Percentiles rank a stretch among this genome's conserved stretches.
These are phyloP conservation scores for Phaetusa simplex DNA, from an alignment of 2,113 vertebrate species.

Conservation along the genomic window DNA sequence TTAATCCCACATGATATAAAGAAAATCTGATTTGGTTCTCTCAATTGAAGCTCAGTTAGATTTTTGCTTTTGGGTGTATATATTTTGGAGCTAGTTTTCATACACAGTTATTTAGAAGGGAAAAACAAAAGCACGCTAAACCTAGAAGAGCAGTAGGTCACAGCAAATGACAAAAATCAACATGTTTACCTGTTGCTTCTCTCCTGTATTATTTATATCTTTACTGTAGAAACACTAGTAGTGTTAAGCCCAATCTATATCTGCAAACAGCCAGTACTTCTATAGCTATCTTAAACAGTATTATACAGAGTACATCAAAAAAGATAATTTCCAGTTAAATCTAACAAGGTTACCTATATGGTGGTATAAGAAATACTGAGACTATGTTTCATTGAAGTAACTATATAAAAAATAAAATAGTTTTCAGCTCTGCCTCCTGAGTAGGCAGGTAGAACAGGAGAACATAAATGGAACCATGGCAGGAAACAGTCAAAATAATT, in stretches of 20 bases:
- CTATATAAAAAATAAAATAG: neutral
- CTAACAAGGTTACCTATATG: neutral
- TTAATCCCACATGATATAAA: rapidly evolving
- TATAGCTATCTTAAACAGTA: neutral
- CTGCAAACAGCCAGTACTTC: neutral
- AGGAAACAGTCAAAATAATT: neutral
- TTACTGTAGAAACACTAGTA: neutral
- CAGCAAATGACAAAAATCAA: neutral
- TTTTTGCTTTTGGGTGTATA: neutral
- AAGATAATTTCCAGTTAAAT: neutral
- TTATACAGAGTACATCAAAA: neutral
- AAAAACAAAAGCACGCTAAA: neutral
- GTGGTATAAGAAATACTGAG: neutral
- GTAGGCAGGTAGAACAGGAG: neutral
- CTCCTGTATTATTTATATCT: neutral
- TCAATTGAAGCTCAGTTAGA: neutral
- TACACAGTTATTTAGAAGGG: neutral
- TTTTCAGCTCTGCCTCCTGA: neutral
- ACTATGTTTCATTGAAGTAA: neutral
- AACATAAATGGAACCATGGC: neutral
- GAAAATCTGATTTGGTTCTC: neutral
- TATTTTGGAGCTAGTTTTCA: neutral
- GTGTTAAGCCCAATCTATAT: neutral
- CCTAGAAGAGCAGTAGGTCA: neutral
- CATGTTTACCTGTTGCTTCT: neutral